These are phyloP conservation scores for Cosmopolites sordidus DNA, from an alignment of 2,888 invertebrate species.

Conservation along the genomic window DNA sequence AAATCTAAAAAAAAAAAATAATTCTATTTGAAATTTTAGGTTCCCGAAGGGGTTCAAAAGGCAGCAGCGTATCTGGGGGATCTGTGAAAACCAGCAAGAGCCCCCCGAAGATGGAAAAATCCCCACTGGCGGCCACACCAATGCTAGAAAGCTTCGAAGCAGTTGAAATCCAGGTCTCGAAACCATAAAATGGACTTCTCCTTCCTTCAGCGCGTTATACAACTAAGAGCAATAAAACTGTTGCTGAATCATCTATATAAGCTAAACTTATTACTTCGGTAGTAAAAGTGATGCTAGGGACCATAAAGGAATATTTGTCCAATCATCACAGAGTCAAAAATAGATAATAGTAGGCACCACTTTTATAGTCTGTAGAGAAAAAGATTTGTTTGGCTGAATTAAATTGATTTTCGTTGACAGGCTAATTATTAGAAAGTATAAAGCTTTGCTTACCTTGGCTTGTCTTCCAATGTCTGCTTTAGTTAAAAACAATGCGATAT, in stretches of 20 bases:
- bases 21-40: conserved; percentile 51
- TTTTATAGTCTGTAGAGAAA: conserved; percentile 21
- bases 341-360: conserved; percentile 26
- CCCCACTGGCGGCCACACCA: conserved; percentile 45
- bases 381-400: conserved; percentile 19
- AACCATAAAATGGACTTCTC: conserved; percentile 33
- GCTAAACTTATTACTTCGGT: conserved; percentile 36
- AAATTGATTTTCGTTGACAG: conserved; percentile 8
- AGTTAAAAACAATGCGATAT: too few species aligned
- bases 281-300: conserved; percentile 47
- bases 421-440: too few species aligned
- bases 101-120: conserved; percentile 42
- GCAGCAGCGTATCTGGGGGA: conserved; percentile 71
- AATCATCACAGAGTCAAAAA: conserved; percentile 40
- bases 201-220: conserved; percentile 3
- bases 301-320: conserved; percentile 45
- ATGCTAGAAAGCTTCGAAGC: conserved; percentile 64
- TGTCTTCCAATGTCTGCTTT: too few species aligned
- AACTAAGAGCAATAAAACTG: conserved; percentile 18
- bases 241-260: conserved; percentile 7
- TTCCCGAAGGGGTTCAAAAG: conserved; percentile 68
- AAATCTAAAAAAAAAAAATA: too few species aligned
- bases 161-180: conserved; percentile 71
- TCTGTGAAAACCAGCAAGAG: conserved; percentile 58
- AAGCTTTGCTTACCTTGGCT: too few species aligned